Evolutionary conservation across 2,113 vertebrate genomes (phyloP).

Genomic region (Psittacus erithacus): DNA sequence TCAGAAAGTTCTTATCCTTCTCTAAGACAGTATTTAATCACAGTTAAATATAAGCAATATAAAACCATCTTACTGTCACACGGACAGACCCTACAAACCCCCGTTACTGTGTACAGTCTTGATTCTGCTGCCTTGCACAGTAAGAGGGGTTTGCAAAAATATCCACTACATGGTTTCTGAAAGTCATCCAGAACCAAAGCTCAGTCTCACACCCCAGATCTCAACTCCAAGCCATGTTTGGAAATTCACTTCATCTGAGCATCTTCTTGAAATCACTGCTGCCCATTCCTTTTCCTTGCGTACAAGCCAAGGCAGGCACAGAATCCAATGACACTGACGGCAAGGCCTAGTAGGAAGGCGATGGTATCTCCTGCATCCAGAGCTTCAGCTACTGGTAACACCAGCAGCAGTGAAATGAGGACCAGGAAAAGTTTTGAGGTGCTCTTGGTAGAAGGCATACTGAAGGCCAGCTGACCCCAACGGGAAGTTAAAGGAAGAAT

Average conservation of each 20-base stretch:
- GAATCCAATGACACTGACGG: slow-evolving; percentile 81
- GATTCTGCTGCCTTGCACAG: neutral
- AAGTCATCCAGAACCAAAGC: neutral
- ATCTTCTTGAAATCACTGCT: slow-evolving; percentile 71
- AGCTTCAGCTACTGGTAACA: slow-evolving; percentile 81
- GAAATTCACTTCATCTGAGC: neutral
- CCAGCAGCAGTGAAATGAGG: slow-evolving; percentile 69
- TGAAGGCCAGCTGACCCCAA: slow-evolving; percentile 26
- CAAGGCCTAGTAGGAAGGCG: slow-evolving; percentile 83
- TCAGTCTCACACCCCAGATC: neutral
- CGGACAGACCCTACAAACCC: neutral
- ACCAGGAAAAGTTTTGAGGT: slow-evolving; percentile 18
- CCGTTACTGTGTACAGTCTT: neutral
- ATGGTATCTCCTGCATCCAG: slow-evolving; percentile 87
- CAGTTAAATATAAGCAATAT: neutral
- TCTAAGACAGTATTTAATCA: slow-evolving; percentile 17
- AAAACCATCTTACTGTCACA: neutral
- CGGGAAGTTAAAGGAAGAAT: neutral
- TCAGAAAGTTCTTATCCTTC: neutral
- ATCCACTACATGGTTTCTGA: neutral
- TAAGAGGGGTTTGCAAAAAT: slow-evolving; percentile 1
- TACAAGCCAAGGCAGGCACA: slow-evolving; percentile 92
- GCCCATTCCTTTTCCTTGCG: slow-evolving; percentile 83
- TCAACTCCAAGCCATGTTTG: neutral
- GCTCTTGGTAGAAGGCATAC: slow-evolving; percentile 76